Evolutionary conservation across 2,797 vertebrate species (phyloP), one percentile per base, ranked within the genome.

Genomic region (Basileuterus tristriatus): DNA sequence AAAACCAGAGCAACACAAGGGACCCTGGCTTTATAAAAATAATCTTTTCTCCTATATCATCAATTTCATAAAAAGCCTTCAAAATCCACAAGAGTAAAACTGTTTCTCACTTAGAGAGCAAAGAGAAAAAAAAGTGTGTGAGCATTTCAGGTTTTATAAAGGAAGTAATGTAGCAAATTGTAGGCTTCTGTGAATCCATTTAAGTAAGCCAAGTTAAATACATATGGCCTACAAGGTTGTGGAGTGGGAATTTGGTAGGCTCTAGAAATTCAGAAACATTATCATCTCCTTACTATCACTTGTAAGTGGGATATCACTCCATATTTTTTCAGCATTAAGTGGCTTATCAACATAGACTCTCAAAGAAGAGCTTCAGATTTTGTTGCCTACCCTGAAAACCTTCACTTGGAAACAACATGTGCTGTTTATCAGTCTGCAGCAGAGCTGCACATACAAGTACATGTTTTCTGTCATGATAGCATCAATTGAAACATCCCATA

Each of bases 11-110:
- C 41, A 96, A 86, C 89, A 95, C 85, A 74, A 89, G 95, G 93
- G 95, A 95, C 74, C 20, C 49, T 53, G 74, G 80, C 67, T 95
- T 96, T 96, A 93, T 82, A 94, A 95, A 96, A 95, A 94, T 86
- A 95, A 94, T 93, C 89, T 95, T 94, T 90, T 89, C 80, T 91
- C 47, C 74, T 94, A 36, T 94, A 90, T 87, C 64, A 95, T 96
- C 91, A 93, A 87, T 94, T 94, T 96, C 83, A 94, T 95, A 94
- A 97, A 94, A 94, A 84, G 70, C 70, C 93, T 91, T 96, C 83
- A 70, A 93, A 96, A 96, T 89, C 63, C 94, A 89, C 85, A 86
- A 79, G 91, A 90, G 85, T 89, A 95, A 93, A 93, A 86, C 69
- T 36, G 70, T 70, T 95, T 88, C 89, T 91, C 67, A 78, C 87